These are phyloP conservation scores for Lontra canadensis DNA, from an alignment of 2,113 vertebrate species.

Conservation along the genomic window DNA sequence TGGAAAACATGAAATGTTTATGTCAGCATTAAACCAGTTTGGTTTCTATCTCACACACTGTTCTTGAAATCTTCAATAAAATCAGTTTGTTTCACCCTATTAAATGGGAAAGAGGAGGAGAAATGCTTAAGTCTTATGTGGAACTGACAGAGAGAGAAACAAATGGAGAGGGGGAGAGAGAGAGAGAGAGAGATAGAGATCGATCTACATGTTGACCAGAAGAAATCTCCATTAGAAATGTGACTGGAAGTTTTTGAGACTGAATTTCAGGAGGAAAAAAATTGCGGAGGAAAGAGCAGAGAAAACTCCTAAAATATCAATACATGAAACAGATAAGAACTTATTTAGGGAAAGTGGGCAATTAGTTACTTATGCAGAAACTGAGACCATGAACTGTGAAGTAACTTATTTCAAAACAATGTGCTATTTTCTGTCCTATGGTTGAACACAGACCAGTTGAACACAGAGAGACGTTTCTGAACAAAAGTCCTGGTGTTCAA, in stretches of 20 bases:
- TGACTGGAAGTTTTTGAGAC: not conserved
- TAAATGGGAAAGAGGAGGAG: not conserved
- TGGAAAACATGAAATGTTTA: not conserved
- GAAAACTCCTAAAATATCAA: slow-evolving; percentile 13
- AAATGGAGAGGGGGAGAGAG: not conserved
- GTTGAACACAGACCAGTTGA: not conserved
- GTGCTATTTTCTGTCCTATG: not conserved
- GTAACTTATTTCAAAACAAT: not conserved
- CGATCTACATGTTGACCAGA: not conserved
- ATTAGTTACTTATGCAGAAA: slow-evolving; percentile 33
- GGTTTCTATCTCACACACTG: not conserved
- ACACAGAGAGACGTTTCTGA: not conserved
- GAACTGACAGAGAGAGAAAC: not conserved
- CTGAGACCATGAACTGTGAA: not conserved
- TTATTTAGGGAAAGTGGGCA: not conserved
- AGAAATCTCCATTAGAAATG: not conserved
- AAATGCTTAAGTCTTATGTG: not conserved
- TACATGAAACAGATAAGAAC: not conserved
- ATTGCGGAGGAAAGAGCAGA: not conserved
- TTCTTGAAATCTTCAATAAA: not conserved
- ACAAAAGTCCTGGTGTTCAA: not conserved
- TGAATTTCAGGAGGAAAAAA: not conserved
- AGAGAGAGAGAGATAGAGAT: not conserved
- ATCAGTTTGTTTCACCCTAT: not conserved
- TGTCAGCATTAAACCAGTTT: not conserved